These are phyloP conservation scores for Mobula birostris DNA, from an alignment of 2,113 vertebrate genomes.

Conservation along the genomic window DNA sequence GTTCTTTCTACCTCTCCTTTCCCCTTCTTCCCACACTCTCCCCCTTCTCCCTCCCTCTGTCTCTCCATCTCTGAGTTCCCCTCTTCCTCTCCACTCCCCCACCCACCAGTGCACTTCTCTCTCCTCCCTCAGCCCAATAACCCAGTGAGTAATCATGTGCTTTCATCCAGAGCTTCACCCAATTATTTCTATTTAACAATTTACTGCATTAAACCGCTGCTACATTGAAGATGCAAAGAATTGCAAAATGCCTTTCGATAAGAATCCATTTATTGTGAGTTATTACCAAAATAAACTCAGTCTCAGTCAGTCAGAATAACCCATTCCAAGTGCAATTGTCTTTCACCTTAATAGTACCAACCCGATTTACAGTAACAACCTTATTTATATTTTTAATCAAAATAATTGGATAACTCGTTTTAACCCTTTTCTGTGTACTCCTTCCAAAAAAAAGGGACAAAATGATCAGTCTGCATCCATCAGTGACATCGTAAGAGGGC, in stretches of 20 bases:
- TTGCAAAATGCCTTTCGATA: background rate
- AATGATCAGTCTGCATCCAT: background rate
- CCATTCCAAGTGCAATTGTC: background rate
- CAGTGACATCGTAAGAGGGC: background rate
- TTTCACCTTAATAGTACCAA: background rate
- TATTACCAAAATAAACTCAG: background rate
- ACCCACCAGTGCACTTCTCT: background rate
- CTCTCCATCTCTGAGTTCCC: background rate
- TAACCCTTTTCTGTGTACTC: too few relatives aligned
- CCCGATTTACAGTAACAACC: background rate
- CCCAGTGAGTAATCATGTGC: background rate
- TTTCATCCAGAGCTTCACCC: background rate
- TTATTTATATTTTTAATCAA: background rate
- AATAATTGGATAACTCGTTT: background rate
- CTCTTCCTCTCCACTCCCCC: background rate
- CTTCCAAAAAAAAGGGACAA: too few relatives aligned
- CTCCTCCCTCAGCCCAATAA: background rate
- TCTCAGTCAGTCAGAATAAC: background rate
- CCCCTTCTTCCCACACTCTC: too few relatives aligned
- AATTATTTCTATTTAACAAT: background rate
- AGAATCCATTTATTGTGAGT: background rate
- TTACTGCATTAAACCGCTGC: background rate
- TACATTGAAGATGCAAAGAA: background rate
- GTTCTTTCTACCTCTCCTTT: too few relatives aligned
- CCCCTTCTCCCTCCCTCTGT: background rate